A percentile compares a stretch with the other conserved stretches of the same genome.
These are phyloP conservation scores for Scaptomyza flava DNA, from an alignment of 2,888 invertebrate genomes.

Conservation along the genomic window DNA sequence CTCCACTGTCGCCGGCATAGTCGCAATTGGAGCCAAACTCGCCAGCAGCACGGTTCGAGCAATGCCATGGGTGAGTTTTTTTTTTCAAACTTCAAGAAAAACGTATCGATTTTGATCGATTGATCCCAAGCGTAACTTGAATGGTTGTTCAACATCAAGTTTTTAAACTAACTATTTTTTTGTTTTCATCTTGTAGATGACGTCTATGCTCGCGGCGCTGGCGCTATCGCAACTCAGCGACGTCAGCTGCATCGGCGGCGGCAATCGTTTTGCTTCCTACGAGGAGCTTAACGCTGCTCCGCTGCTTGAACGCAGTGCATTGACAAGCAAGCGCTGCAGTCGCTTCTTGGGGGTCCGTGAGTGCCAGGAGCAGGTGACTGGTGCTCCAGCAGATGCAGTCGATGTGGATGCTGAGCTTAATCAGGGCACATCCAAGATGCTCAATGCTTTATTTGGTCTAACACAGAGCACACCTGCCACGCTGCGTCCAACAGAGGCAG, in stretches of 20 bases:
- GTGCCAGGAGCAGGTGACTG: slow-evolving; percentile 16
- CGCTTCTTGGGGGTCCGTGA: slow-evolving; percentile 32
- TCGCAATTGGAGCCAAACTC: slow-evolving; percentile 55
- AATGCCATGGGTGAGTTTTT: slow-evolving; percentile 72
- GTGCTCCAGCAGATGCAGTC: not conserved
- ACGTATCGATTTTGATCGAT: too few relatives aligned
- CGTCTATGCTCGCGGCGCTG: slow-evolving; percentile 61
- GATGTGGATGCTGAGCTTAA: slow-evolving; percentile 11
- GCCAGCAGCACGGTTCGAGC: slow-evolving; percentile 47
- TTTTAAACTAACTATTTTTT: not conserved
- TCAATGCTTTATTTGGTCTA: slow-evolving; percentile 58
- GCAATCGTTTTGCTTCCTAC: slow-evolving; percentile 39
- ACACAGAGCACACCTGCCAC: slow-evolving; percentile 29
- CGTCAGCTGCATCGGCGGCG: slow-evolving; percentile 36
- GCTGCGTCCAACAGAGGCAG: slow-evolving; percentile 34
- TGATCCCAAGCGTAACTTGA: too few relatives aligned
- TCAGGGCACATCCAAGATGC: slow-evolving; percentile 57
- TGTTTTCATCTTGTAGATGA: slow-evolving; percentile 33
- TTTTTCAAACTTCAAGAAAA: not conserved
- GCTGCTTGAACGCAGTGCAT: slow-evolving; percentile 6
- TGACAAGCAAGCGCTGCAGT: slow-evolving; percentile 43
- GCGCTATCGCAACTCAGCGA: slow-evolving; percentile 53
- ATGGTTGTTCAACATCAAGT: too few relatives aligned
- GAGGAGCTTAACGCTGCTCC: slow-evolving; percentile 45
- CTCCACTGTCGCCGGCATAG: slow-evolving; percentile 6